Conservation (phyloP, 2,797 vertebrate genomes). For the Danio aesculapii region DNA sequence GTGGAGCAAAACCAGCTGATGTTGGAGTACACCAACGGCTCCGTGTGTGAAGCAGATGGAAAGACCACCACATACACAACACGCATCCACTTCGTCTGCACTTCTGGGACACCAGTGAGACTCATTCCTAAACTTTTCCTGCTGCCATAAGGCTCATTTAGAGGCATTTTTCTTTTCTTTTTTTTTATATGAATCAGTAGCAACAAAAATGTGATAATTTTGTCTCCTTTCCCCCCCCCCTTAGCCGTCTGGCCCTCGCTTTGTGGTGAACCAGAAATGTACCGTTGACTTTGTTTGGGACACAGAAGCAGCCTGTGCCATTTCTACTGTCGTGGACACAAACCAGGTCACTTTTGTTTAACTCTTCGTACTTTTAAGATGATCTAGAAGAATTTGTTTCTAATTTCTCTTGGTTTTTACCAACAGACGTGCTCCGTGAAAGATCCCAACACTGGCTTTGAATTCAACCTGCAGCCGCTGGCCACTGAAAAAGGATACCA, state of each 20-base stretch:
- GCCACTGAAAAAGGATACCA: constrained; percentile 77
- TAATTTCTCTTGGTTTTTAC: constrained; percentile 9
- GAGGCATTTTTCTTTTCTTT: neutral
- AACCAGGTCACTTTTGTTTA: constrained; percentile 75
- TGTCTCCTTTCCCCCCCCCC: neutral
- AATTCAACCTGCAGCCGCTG: constrained; percentile 87
- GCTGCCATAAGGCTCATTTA: neutral
- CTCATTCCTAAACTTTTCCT: neutral
- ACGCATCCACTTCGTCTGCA: constrained; percentile 88
- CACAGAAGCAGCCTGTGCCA: constrained; percentile 90
- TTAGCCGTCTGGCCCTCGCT: constrained; percentile 83
- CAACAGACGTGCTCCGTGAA: constrained; percentile 84
- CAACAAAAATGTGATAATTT: neutral
- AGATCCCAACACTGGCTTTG: constrained; percentile 89
- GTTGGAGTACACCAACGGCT: constrained; percentile 89
- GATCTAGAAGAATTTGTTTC: constrained; percentile 4
- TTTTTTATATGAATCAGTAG: neutral
- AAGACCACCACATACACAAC: constrained; percentile 79
- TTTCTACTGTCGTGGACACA: constrained; percentile 76
- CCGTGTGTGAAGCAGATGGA: constrained; percentile 80
- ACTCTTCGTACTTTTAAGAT: neutral
- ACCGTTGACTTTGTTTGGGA: constrained; percentile 89
- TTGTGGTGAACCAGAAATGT: constrained; percentile 87
- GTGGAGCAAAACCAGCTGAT: constrained; percentile 81
- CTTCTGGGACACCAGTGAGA: constrained; percentile 82